Conservation (phyloP, 2,888 invertebrate species). For the Ectemnius cavifrons region DNA sequence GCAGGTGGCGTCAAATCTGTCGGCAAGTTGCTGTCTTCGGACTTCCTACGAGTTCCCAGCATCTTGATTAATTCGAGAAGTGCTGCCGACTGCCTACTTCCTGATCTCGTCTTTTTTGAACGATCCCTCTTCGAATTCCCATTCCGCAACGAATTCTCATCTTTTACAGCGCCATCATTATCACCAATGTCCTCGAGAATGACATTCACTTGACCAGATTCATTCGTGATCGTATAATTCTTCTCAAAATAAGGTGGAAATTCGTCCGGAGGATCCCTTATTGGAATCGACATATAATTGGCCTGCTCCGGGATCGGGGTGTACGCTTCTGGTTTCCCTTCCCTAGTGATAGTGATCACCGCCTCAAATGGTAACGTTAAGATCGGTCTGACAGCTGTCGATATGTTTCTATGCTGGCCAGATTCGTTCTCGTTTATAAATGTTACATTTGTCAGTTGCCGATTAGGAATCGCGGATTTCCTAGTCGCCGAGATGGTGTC, state of each 20-base stretch:
- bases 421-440: not conserved
- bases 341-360: conserved; percentile 70
- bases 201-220: conserved; percentile 53
- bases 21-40: conserved; percentile 38
- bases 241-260: conserved; percentile 68
- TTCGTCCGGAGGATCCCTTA: conserved; percentile 60
- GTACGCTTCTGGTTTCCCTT: conserved; percentile 37
- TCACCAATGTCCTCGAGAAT: conserved; percentile 48
- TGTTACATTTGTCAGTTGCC: conserved; percentile 33
- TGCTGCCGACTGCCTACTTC: conserved; percentile 46
- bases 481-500: not conserved
- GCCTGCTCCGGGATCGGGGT: conserved; percentile 21
- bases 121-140: conserved; percentile 16
- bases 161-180: conserved; percentile 12
- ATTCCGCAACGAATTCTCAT: conserved; percentile 31
- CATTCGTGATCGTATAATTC: conserved; percentile 45
- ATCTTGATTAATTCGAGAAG: conserved; percentile 57
- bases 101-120: conserved; percentile 22
- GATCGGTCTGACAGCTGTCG: conserved; percentile 47
- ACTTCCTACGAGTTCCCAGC: conserved; percentile 49
- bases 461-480: conserved; percentile 23
- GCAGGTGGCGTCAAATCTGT: conserved; percentile 26
- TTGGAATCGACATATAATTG: conserved; percentile 8
- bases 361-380: conserved; percentile 75
- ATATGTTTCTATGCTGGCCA: conserved; percentile 13